A percentile compares a stretch with the other conserved stretches of the same genome.
Evolutionary conservation across 2,888 invertebrate species (phyloP).

Genomic region (Galerucella pusilla): DNA sequence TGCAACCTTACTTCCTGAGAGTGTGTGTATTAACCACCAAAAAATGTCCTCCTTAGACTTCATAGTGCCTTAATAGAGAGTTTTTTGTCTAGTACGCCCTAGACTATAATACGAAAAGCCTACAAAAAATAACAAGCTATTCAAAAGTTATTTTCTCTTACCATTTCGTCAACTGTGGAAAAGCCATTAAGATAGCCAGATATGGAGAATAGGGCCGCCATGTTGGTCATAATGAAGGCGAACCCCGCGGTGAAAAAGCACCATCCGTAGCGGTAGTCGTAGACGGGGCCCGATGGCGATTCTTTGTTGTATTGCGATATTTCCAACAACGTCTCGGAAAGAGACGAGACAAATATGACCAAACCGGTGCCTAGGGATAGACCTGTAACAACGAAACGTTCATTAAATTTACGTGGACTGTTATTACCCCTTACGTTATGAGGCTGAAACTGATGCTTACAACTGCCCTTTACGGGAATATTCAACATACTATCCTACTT

Average conservation of each 20-base stretch:
- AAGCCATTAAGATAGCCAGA: slow-evolving; percentile 71
- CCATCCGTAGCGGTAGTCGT: slow-evolving; percentile 72
- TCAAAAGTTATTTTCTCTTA: slow-evolving; percentile 52
- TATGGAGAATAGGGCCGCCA: slow-evolving; percentile 70
- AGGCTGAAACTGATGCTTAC: slow-evolving; percentile 10
- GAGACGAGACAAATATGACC: slow-evolving; percentile 71
- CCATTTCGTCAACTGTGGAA: slow-evolving; percentile 73
- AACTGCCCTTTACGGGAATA: neutral
- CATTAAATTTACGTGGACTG: slow-evolving; percentile 14
- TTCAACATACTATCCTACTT: neutral
- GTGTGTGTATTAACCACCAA: too few relatives aligned
- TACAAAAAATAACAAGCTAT: slow-evolving; percentile 21
- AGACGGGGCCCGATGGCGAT: slow-evolving; percentile 57
- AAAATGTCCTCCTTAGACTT: too few relatives aligned
- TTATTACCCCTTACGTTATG: slow-evolving; percentile 9
- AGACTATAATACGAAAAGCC: neutral
- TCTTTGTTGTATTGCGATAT: slow-evolving; percentile 64
- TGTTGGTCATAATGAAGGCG: slow-evolving; percentile 70
- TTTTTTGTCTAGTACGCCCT: neutral
- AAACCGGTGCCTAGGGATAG: slow-evolving; percentile 71
- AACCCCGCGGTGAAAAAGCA: slow-evolving; percentile 72
- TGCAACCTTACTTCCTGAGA: too few relatives aligned
- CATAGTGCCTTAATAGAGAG: too few relatives aligned
- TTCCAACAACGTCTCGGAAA: slow-evolving; percentile 71
- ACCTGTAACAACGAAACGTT: slow-evolving; percentile 64